phyloP scores from a whole-genome alignment of 2,888 invertebrate genomes.

The Tyria jacobaeae region DNA sequence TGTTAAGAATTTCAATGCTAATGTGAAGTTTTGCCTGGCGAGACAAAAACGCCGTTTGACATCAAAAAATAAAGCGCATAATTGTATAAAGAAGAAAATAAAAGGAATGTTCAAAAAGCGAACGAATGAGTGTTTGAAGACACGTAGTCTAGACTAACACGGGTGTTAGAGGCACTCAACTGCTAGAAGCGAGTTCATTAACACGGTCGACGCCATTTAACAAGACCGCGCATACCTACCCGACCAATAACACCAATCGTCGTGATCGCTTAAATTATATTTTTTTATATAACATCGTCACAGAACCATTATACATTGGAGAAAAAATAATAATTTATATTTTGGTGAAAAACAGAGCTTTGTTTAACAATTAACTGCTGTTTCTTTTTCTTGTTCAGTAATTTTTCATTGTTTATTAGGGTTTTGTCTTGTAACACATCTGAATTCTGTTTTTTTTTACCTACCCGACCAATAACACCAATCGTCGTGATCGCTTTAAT shows the following conservation, averaged over 20 bases:
- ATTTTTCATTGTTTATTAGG: no score
- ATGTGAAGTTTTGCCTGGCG: neutral
- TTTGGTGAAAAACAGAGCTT: constrained; percentile 14
- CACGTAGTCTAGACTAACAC: constrained; percentile 40
- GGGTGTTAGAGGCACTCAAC: constrained; percentile 29
- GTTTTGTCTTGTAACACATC: no score
- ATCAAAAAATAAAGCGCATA: constrained; percentile 20
- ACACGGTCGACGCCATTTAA: constrained; percentile 49
- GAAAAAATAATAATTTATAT: constrained; percentile 22
- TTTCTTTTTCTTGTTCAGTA: neutral
- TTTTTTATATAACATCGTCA: constrained; percentile 27
- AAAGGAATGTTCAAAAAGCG: constrained; percentile 21
- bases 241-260: neutral
- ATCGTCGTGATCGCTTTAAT: constrained; percentile 17
- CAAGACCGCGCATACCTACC: neutral
- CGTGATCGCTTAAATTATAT: constrained; percentile 20
- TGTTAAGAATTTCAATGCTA: neutral
- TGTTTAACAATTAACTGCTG: constrained; percentile 1
- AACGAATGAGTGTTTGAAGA: constrained; percentile 25
- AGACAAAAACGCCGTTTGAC: neutral
- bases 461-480: constrained; percentile 1
- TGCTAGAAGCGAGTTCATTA: constrained; percentile 58
- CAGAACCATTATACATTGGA: constrained; percentile 22
- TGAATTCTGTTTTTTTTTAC: no score
- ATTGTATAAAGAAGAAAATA: constrained; percentile 8